These are phyloP conservation scores for Bombylius discolor DNA, from an alignment of 2,888 invertebrate genomes.

Conservation along the genomic window DNA sequence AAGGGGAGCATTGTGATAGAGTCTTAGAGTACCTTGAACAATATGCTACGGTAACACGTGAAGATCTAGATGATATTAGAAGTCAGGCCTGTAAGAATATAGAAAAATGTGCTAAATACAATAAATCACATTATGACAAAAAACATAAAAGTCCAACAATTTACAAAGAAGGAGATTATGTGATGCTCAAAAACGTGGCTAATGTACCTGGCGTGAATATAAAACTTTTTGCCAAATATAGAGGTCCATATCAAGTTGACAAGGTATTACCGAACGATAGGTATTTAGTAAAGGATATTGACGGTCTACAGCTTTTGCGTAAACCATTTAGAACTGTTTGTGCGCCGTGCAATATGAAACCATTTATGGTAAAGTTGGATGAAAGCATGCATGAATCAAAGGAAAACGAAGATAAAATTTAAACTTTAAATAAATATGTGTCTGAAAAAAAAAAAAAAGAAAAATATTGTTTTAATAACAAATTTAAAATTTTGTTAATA, in stretches of 20 bases:
- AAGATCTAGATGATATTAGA: constrained; percentile 9
- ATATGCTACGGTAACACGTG: neutral
- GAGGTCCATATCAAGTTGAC: constrained; percentile 17
- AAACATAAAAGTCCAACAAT: neutral
- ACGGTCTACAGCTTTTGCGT: constrained; percentile 7
- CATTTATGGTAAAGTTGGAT: neutral
- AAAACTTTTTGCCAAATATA: constrained; percentile 18
- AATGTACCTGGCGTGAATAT: constrained; percentile 14
- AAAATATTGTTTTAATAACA: no score
- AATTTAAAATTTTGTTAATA: no score
- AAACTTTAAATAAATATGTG: no score
- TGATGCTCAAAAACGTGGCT: constrained; percentile 17
- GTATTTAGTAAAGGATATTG: constrained; percentile 16
- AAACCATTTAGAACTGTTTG: constrained; percentile 1
- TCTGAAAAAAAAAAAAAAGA: no score
- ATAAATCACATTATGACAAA: neutral
- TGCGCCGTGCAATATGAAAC: neutral
- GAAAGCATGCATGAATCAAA: no score
- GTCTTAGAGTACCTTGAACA: constrained; percentile 11
- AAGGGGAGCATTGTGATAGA: constrained; percentile 14
- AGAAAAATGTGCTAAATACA: constrained; percentile 12
- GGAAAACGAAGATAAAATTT: no score
- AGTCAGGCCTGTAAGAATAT: constrained; percentile 13
- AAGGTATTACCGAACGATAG: constrained; percentile 16
- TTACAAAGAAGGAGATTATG: constrained; percentile 13